Base-by-base conservation (phyloP, 2,797 vertebrate genomes). In the Leontocebus nigricollis region DNA sequence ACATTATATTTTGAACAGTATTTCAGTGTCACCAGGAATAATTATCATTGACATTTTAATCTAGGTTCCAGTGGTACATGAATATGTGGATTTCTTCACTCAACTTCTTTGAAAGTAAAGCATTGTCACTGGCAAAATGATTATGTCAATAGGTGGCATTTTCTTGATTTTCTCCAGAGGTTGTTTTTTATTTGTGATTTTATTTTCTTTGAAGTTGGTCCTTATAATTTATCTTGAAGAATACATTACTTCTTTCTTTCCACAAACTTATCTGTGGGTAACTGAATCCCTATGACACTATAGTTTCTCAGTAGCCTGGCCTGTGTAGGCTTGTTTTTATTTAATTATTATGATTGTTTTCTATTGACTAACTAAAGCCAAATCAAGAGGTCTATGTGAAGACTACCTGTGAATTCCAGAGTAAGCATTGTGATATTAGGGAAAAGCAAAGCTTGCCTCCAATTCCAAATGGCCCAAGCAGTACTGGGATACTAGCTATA, bases 11-110 rank as follows among this genome's bases (percentile, higher is more conserved):
- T 96, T 96, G 84, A 89, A 61, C 67, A 85, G 8, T 64, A 89
- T 72, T 96, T 97, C 75, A 94, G 73, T 50, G 36, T 93, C 48
- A 83, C 27, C 61, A 89, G 20, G 55, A 93, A 26, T 86, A 81
- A 93, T 90, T 97, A 70, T 96, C 83, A 90, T 79, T 94, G 80
- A 93, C n/a, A 93, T 97, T 96, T 94, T 36, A 93, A 72, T 93
- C 36, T 52, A 92, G 48, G 61, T 70, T 84, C 59, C 91, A 94
- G 96, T 96, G 97, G 93, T 84, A 59, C 46, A 92, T 89, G 33
- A 50, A 90, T 44, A 94, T 39, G 11, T 55, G 33, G 70, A 97
- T 93, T 96, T 94, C 85, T 94, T 95, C 52, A 61, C 39, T 84
- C 61, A 87, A n/a, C 30, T 87, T 94, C 27, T n/a, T 84, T 96